Percentiles rank a stretch among this genome's conserved stretches.
phyloP scores from a whole-genome alignment of 1,140 invertebrate genomes.

The Listronotus oregonensis region DNA sequence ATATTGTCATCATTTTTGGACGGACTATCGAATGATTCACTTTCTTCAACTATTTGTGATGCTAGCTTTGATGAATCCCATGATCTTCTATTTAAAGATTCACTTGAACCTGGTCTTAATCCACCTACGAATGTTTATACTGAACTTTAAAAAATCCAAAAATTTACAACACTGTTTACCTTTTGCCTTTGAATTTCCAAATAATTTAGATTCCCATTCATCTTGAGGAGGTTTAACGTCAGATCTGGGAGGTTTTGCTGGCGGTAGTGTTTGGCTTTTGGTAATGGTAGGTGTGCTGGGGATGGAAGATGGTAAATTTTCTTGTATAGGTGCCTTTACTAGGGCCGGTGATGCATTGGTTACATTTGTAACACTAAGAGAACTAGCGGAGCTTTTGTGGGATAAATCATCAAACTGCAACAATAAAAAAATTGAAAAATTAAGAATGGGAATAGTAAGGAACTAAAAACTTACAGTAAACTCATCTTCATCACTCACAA shows the following conservation, averaged over 20 bases:
- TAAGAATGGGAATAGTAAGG: background rate
- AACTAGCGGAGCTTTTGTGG: slow-evolving; percentile 85
- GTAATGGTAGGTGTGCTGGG: slow-evolving; percentile 13
- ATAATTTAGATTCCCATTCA: slow-evolving; percentile 84
- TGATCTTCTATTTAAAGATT: slow-evolving; percentile 50
- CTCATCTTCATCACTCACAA: slow-evolving; percentile 87
- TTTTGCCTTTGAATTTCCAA: slow-evolving; percentile 62
- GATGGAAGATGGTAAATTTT: slow-evolving; percentile 55
- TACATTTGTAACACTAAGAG: slow-evolving; percentile 65
- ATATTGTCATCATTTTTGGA: slow-evolving; percentile 36
- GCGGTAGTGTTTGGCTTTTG: slow-evolving; percentile 37
- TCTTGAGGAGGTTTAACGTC: slow-evolving; percentile 62
- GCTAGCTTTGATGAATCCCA: slow-evolving; percentile 55
- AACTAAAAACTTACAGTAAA: slow-evolving; percentile 66
- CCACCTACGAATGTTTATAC: slow-evolving; percentile 32
- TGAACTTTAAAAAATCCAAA: background rate
- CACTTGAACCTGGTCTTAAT: slow-evolving; percentile 45
- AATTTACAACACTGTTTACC: slow-evolving; percentile 30
- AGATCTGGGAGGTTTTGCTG: slow-evolving; percentile 57
- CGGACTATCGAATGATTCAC: slow-evolving; percentile 37
- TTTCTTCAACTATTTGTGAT: slow-evolving; percentile 53
- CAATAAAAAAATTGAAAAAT: background rate
- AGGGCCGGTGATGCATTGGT: slow-evolving; percentile 47
- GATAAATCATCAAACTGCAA: slow-evolving; percentile 81
- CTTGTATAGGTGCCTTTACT: slow-evolving; percentile 52